phyloP scores from a whole-genome alignment of 2,797 vertebrate genomes.

The Eupleurogrammus muticus region DNA sequence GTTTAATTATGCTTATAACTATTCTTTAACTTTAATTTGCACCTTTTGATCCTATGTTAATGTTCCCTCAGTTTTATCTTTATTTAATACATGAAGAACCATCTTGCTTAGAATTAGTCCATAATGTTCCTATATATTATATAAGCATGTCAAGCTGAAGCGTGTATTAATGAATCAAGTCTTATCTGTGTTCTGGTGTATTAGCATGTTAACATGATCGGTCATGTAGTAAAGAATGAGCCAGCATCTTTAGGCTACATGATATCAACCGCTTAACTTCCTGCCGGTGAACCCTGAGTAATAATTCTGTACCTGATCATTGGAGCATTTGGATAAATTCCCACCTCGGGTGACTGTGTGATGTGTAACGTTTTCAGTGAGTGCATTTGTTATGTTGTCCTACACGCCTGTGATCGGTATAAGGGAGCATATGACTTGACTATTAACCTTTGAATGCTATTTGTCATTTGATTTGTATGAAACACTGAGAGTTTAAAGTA shows the following conservation, averaged over 20 bases:
- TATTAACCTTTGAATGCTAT: background rate
- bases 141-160: background rate
- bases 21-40: background rate
- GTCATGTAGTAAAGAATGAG: slow-evolving; percentile 1
- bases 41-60: background rate
- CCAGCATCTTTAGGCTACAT: slow-evolving; percentile 1
- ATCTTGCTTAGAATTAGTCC: background rate
- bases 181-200: slow-evolving; percentile 1
- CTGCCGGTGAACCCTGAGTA: slow-evolving; percentile 6
- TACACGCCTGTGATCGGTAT: background rate
- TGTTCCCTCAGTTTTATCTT: background rate
- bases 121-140: background rate
- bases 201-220: slow-evolving; percentile 1
- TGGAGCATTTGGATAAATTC: slow-evolving; percentile 20
- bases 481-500: background rate
- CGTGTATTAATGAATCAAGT: slow-evolving; percentile 20
- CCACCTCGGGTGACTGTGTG: background rate
- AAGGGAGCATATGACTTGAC: background rate
- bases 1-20: slow-evolving; percentile 1
- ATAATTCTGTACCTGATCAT: slow-evolving; percentile 21
- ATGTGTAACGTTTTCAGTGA: background rate
- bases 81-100: background rate
- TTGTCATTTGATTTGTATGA: background rate
- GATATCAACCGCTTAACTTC: background rate
- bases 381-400: background rate